These are phyloP conservation scores for Rhinichthys klamathensis DNA, from an alignment of 2,113 vertebrate species.

Conservation along the genomic window DNA sequence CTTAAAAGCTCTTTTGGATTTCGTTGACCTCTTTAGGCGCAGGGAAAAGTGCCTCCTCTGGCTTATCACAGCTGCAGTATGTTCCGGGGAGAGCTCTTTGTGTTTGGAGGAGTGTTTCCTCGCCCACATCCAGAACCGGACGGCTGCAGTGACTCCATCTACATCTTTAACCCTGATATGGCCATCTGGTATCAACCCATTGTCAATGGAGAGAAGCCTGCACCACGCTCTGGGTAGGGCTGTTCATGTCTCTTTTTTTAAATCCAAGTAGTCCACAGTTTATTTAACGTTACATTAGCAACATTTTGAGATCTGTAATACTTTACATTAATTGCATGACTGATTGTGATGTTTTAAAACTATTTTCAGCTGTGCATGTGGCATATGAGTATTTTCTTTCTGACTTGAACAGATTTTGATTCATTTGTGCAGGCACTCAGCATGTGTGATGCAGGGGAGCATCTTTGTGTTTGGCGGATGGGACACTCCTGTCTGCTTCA, in stretches of 20 bases:
- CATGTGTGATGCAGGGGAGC: conserved; percentile 74
- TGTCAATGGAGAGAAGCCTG: conserved; percentile 75
- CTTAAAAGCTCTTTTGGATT: no score
- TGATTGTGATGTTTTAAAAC: background rate
- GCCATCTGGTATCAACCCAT: conserved; percentile 86
- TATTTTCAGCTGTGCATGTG: conserved; percentile 3
- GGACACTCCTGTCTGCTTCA: conserved; percentile 79
- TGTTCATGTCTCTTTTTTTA: no score
- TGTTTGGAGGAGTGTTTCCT: conserved; percentile 80
- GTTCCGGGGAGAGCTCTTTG: conserved; percentile 78
- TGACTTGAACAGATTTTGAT: background rate
- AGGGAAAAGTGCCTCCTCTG: conserved; percentile 79
- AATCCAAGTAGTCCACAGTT: background rate
- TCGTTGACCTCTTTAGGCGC: conserved; percentile 64
- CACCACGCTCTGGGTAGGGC: conserved; percentile 80
- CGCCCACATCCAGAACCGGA: conserved; percentile 73
- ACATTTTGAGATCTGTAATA: background rate
- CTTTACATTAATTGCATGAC: background rate
- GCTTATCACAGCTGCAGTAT: conserved; percentile 79
- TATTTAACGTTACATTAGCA: background rate
- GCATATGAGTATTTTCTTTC: background rate
- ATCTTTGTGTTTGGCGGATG: conserved; percentile 75
- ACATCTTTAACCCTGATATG: conserved; percentile 82
- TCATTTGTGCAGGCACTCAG: conserved; percentile 70
- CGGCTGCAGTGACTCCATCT: conserved; percentile 80